phyloP scores from a whole-genome alignment of 2,888 invertebrate genomes.

The Zygogramma bicolorata region DNA sequence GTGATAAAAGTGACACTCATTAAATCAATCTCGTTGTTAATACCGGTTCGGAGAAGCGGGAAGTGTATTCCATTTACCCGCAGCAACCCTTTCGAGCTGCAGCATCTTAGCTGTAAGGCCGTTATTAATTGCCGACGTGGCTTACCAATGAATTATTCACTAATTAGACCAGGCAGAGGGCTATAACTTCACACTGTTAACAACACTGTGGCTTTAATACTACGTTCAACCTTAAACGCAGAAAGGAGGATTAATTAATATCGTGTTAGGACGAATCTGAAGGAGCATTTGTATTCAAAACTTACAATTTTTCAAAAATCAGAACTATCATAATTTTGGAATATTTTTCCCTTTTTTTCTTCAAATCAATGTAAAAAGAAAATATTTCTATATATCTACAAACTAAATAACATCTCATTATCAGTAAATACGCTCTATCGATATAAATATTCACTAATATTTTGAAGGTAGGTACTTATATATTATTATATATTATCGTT shows the following conservation, averaged over 20 bases:
- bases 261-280: background rate
- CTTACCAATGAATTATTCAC: slow-evolving; percentile 70
- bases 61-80: slow-evolving; percentile 47
- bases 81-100: slow-evolving; percentile 38
- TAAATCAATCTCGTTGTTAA: slow-evolving; percentile 13
- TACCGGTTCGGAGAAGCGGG: slow-evolving; percentile 1
- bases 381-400: no score
- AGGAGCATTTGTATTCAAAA: no score
- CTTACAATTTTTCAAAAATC: no score
- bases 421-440: no score
- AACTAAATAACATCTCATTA: no score
- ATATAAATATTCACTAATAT: no score
- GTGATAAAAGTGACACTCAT: slow-evolving; percentile 15
- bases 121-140: slow-evolving; percentile 68
- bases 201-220: slow-evolving; percentile 60
- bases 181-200: slow-evolving; percentile 63
- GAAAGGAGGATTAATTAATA: slow-evolving; percentile 17
- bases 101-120: slow-evolving; percentile 44
- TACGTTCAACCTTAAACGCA: slow-evolving; percentile 29
- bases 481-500: no score
- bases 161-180: slow-evolving; percentile 68
- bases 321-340: no score
- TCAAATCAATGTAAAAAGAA: no score
- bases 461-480: no score
- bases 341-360: no score